These are phyloP conservation scores for Neogobius melanostomus DNA, from an alignment of 2,113 vertebrate genomes.

Conservation along the genomic window DNA sequence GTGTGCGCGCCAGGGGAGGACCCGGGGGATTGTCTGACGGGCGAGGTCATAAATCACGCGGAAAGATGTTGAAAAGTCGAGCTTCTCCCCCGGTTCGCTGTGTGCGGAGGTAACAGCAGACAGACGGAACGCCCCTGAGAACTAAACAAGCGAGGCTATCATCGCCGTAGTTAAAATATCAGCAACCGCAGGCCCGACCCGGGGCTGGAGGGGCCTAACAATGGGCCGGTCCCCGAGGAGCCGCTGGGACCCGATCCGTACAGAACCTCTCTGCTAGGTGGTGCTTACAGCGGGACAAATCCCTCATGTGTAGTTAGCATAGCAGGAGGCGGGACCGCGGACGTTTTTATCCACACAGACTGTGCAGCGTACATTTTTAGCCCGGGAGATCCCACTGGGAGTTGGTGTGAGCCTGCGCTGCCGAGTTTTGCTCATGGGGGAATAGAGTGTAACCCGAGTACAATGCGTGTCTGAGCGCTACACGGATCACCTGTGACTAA, in stretches of 20 bases:
- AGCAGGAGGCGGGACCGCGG: constrained; percentile 41
- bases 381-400: constrained; percentile 38
- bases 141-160: constrained; percentile 62
- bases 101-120: constrained; percentile 30
- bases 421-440: constrained; percentile 9
- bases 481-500: constrained; percentile 4
- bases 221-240: constrained; percentile 44
- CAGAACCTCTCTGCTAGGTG: constrained; percentile 45
- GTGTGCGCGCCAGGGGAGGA: constrained; percentile 30
- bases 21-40: constrained; percentile 63
- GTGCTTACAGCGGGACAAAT: constrained; percentile 55
- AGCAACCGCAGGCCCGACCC: constrained; percentile 41
- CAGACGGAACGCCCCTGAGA: constrained; percentile 34
- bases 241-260: constrained; percentile 39
- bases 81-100: constrained; percentile 49
- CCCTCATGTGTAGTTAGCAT: constrained; percentile 61
- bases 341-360: constrained; percentile 54
- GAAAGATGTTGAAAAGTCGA: constrained; percentile 64
- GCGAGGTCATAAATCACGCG: constrained; percentile 70
- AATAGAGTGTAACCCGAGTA: constrained; percentile 37
- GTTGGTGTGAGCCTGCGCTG: constrained; percentile 7
- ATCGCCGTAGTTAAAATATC: constrained; percentile 69
- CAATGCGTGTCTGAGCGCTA: background rate
- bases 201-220: constrained; percentile 45
- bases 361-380: constrained; percentile 51